A percentile compares a stretch with the other conserved stretches of the same genome.
Conservation (phyloP, 2,888 invertebrate genomes). For the Thereva unica region DNA sequence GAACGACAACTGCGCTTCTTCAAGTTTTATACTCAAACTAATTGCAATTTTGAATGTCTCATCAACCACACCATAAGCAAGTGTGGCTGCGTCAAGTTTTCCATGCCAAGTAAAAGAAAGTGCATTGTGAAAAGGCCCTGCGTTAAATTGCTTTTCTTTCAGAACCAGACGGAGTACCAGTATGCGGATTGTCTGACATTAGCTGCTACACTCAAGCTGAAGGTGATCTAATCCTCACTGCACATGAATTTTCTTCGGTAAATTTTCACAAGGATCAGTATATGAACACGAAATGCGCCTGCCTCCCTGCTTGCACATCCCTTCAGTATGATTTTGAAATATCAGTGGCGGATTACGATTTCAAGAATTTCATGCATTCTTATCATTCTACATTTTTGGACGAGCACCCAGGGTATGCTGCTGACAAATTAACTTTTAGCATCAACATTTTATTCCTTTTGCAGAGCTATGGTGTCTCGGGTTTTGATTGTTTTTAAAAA, state of each 20-base stretch:
- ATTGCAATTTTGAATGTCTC: conserved; percentile 74
- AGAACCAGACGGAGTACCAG: conserved; percentile 47
- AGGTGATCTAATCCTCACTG: conserved; percentile 51
- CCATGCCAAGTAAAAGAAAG: conserved; percentile 63
- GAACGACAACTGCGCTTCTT: conserved; percentile 69
- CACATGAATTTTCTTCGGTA: conserved; percentile 46
- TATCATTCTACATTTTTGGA: no score
- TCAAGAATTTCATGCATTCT: no score
- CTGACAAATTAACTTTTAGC: no score
- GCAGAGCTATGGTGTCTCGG: no score
- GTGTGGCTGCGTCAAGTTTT: conserved; percentile 72
- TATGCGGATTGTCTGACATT: conserved; percentile 55
- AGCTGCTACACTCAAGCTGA: conserved; percentile 42
- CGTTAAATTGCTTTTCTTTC: neutral
- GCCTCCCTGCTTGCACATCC: no score
- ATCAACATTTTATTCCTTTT: no score
- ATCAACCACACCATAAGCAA: conserved; percentile 66
- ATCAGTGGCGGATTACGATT: no score
- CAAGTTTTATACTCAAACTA: conserved; percentile 72
- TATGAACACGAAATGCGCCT: no score
- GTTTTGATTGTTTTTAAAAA: conserved; percentile 53
- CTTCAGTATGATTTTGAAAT: no score
- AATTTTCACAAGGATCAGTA: no score
- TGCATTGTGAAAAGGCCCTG: neutral
- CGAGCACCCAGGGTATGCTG: no score